Evolutionary conservation across 2,888 invertebrate species (phyloP).

Genomic region (Sphinx pinastri): DNA sequence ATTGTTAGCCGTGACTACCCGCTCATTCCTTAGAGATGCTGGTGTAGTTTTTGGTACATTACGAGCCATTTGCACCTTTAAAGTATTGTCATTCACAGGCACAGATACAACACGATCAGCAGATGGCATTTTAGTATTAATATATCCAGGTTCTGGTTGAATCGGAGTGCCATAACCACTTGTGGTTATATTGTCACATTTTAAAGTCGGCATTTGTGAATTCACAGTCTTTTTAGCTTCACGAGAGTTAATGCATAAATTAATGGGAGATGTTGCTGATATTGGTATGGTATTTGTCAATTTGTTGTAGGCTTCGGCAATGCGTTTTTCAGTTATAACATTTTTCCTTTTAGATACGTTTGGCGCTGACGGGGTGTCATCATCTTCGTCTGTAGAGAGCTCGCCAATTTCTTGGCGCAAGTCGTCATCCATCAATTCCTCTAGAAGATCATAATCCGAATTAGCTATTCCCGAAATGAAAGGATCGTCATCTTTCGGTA

Average conservation of each 20-base stretch:
- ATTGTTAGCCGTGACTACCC: background rate
- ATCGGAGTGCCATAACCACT: conserved; percentile 7
- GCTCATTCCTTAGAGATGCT: background rate
- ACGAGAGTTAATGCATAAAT: background rate
- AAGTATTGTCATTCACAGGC: background rate
- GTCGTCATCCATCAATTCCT: conserved; percentile 77
- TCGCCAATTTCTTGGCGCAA: conserved; percentile 75
- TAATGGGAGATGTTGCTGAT: conserved; percentile 3
- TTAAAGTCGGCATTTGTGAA: background rate
- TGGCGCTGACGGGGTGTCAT: conserved; percentile 42
- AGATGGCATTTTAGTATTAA: background rate
- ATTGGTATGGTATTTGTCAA: background rate
- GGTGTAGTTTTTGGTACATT: background rate
- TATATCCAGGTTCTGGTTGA: background rate
- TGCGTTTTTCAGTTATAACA: conserved; percentile 31
- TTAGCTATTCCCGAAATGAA: conserved; percentile 66
- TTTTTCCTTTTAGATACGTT: conserved; percentile 41
- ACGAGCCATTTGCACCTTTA: background rate
- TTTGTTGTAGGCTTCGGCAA: conserved; percentile 33
- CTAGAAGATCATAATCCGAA: conserved; percentile 73
- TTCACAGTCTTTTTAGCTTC: conserved; percentile 1
- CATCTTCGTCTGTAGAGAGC: conserved; percentile 69
- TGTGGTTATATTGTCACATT: conserved; percentile 3
- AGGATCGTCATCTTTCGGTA: conserved; percentile 54
- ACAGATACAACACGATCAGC: background rate